Evolutionary conservation across 2,797 vertebrate species (phyloP), one percentile per base, ranked within the genome.

Genomic region (Perodicticus potto): DNA sequence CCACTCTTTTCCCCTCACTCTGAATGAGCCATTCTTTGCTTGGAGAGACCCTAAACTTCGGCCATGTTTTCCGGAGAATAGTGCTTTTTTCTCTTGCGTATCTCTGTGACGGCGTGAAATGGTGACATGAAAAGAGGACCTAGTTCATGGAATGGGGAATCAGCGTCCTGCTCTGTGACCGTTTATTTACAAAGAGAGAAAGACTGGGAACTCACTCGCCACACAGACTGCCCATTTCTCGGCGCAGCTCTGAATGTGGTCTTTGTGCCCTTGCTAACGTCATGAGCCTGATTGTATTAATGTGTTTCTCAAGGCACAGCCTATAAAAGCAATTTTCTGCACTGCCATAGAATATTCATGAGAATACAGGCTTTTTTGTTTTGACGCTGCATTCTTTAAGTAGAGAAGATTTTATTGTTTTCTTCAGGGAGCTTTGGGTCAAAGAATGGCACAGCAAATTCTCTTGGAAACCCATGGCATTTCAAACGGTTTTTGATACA

Each of bases 221-320:
- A 98, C 96, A 32, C 93, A 72, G 95, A 29, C 95, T 88, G 63
- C 94, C 96, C 96, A 63, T 96, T 97, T 96, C 96, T 96, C 91
- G 43, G 72, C 61, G 45, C n/a, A 81, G 55, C 84, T 63, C 89
- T 99, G 97, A 99, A 98, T 98, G 78, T 94, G 1, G 80, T 20
- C 98, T 99, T 98, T 99, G 98, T 99, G 97, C 96, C 94, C 84
- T 59, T 11, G 76, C 98, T 97, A 17, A 94, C 98, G 98, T 99
- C 98, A 99, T 2, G 23, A 34, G 92, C 89, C 94, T 32, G 93
- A 96, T 96, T 96, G 98, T 98, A 76, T 98, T 96, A 86, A 80
- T 77, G 94, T 34, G 81, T 89, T 93, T 98, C 97, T 97, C 92
- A 45, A 86, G 98, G 97, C 98, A 94, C 94, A 96, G 69, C 97